phyloP scores from a whole-genome alignment of 2,888 invertebrate genomes.

The Uropetala carovei region DNA sequence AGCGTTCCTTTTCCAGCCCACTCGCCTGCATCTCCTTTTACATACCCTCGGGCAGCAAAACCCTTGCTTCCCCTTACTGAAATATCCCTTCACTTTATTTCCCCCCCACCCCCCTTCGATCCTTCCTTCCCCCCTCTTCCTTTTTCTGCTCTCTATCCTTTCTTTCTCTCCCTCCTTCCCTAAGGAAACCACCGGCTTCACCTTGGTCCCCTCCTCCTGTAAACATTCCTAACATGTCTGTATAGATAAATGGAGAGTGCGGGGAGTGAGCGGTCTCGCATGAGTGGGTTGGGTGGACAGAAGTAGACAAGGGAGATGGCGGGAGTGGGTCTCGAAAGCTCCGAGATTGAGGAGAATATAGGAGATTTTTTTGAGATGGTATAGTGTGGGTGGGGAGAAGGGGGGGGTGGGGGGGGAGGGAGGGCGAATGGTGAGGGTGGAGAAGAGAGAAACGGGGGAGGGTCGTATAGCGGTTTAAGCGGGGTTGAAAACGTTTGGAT shows the following conservation, averaged over 20 bases:
- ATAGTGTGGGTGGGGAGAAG: not conserved
- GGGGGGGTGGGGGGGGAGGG: not conserved
- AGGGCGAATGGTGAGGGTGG: not conserved
- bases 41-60: constrained; percentile 16
- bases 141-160: not conserved
- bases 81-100: not conserved
- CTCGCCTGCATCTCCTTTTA: constrained; percentile 39
- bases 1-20: not conserved
- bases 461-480: constrained; percentile 40
- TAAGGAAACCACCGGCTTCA: not conserved
- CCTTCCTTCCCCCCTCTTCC: not conserved
- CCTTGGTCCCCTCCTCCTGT: constrained; percentile 19
- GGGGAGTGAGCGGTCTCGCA: not conserved
- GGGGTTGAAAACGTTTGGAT: constrained; percentile 28
- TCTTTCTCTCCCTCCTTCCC: not conserved
- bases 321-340: not conserved
- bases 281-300: not conserved
- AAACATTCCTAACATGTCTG: constrained; percentile 55
- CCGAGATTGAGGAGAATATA: not conserved
- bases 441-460: not conserved
- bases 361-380: not conserved
- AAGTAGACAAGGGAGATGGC: not conserved
- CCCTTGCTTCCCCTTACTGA: constrained; percentile 1
- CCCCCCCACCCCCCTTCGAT: not conserved
- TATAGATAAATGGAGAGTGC: constrained; percentile 31